Evolutionary conservation across 1,140 invertebrate species (phyloP), one percentile per base, ranked within the genome.

Genomic region (Zaprionus africanus): DNA sequence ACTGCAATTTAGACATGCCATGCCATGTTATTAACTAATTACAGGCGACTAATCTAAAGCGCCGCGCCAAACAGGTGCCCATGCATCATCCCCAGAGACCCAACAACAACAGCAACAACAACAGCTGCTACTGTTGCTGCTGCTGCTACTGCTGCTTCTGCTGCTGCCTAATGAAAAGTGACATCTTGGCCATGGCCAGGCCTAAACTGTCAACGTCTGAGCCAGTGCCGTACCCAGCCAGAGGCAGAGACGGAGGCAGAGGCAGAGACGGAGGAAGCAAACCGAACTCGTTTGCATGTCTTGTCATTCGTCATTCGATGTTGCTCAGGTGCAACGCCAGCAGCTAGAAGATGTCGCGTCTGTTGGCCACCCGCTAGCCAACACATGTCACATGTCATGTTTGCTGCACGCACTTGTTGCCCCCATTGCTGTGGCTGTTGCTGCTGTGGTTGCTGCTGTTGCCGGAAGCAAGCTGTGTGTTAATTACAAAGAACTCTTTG

Each of bases 1-100:
- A 74, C 78, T 82, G 77, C 86, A 85, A 88, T 92, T 92, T 92
- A 91, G 87, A 90, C 91, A 91, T 87, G 84, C 90, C 90, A 79
- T 91, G 91, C 91, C 91, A 91, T 92, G 91, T 92, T 92, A 92
- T 92, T 92, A 92, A 92, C 91, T 92, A 92, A 92, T 92, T 92
- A 92, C 91, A 87, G 87, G 84, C 82, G 87, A 91, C 91, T 92
- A 92, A 92, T 92, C 91, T 92, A 92, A 88, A 88, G 81, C 78
- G 79, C 85, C 86, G 85, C 78, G 75, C 73, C 63, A 77, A 81
- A 90, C 85, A 90, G 85, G 86, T 90, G 85, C 86, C 86, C 86
- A 90, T 87, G 84, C 83, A 87, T 87, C 83, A 87, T 87, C 68
- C 80, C 56, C 74, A 46, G 41, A 64, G 61, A 53, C 54, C 63